Evolutionary conservation across 2,888 invertebrate genomes (phyloP), one percentile per base, ranked within the genome.

Genomic region (Troides aeacus): DNA sequence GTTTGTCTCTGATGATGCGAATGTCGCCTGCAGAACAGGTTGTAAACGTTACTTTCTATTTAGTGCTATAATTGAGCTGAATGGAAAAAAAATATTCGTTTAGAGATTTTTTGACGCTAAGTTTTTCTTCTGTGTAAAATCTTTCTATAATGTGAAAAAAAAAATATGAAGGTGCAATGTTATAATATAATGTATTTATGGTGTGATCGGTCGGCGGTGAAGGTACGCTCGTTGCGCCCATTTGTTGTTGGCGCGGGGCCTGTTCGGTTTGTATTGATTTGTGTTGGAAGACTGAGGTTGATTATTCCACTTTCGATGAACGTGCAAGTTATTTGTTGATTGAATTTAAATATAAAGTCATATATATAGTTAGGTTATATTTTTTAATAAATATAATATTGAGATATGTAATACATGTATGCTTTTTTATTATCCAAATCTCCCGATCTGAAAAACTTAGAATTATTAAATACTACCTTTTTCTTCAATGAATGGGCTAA

Each of bases 331-430:
- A 90, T 89, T 91, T 92, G 92, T 92, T 92, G 90, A 91, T 92
- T 89, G 87, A 89, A 89, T 88, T 89, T 90, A 89, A 92, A 90
- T 90, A 91, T 92, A 91, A 89, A 92, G 92, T 92, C 91, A 91
- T 91, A 91, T 91, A 91, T 90, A 90, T 92, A 92, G 92, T 90
- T 92, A 92, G 92, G 92, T 92, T 92, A 92, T 92, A 92, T 92
- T 92, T 92, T 92, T 92, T 92, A 92, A 92, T 92, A 92, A 92
- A 91, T 91, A 92, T 91, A 91, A 92, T 91, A 92, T 92, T 92
- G 92, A 92, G 88, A 92, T 92, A 92, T 92, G 91, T 92, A 91
- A 90, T 89, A 90, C 88, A 89, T 73, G 75, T 70, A 62, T 80
- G 83, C 77, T 74, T 89, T 90, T 91, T 57, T 18, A 18, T 50